Percentiles rank a stretch among this genome's conserved stretches.
Evolutionary conservation across 2,797 vertebrate genomes (phyloP).

Genomic region (Scyliorhinus canicula): DNA sequence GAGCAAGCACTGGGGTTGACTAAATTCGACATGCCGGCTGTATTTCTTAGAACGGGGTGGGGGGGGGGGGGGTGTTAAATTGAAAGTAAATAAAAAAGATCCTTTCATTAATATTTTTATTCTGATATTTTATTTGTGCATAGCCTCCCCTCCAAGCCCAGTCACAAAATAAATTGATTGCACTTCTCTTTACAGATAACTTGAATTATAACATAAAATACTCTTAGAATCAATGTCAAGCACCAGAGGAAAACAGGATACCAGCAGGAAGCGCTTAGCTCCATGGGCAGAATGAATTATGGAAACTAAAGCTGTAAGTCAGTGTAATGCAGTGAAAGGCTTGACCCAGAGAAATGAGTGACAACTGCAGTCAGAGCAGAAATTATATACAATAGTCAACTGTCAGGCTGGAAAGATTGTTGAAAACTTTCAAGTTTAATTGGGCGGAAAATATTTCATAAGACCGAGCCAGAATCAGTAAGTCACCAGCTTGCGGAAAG

Average conservation of each 20-base stretch:
- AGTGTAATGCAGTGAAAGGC: constrained; percentile 28
- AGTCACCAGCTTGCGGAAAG: not conserved
- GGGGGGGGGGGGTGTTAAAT: not conserved
- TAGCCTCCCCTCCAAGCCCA: not conserved
- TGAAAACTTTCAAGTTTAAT: constrained; percentile 5
- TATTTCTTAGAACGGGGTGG: not conserved
- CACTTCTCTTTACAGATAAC: not conserved
- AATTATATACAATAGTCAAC: not conserved
- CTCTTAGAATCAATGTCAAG: not conserved
- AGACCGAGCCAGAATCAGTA: not conserved
- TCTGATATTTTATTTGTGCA: not conserved
- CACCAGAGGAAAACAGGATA: not conserved
- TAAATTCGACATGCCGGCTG: not conserved
- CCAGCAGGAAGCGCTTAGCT: constrained; percentile 19
- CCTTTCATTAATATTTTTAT: not conserved
- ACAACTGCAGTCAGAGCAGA: constrained; percentile 21
- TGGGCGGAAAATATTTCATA: constrained; percentile 16
- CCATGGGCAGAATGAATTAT: constrained; percentile 32
- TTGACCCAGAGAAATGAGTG: constrained; percentile 7
- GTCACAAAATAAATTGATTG: not conserved
- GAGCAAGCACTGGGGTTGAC: not conserved
- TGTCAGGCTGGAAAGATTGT: constrained; percentile 26
- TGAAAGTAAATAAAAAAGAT: not conserved
- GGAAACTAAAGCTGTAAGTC: constrained; percentile 27
- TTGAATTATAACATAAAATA: not conserved